phyloP scores from a whole-genome alignment of 2,797 vertebrate species.

The Phataginus tricuspis region DNA sequence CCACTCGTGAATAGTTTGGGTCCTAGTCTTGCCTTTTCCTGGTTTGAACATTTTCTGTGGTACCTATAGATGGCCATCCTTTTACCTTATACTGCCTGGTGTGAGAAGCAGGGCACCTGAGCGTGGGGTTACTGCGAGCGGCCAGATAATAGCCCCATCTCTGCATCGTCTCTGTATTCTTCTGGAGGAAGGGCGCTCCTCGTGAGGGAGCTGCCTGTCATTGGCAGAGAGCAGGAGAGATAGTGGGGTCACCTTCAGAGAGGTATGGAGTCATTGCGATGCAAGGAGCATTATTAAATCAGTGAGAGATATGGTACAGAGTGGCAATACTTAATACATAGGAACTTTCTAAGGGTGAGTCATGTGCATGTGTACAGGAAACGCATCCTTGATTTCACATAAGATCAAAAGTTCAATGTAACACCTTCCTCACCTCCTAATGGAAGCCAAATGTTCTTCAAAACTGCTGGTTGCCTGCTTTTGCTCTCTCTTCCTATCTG shows the following conservation, averaged over 20 bases:
- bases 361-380: slow-evolving; percentile 41
- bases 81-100: neutral
- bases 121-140: neutral
- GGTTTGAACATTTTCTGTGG: neutral
- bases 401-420: slow-evolving; percentile 24
- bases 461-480: neutral
- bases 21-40: neutral
- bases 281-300: neutral
- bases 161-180: neutral
- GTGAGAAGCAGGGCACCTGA: neutral
- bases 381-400: slow-evolving; percentile 28
- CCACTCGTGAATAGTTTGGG: neutral
- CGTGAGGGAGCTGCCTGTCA: neutral
- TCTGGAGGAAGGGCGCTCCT: neutral
- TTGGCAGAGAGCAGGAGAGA: neutral
- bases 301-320: neutral
- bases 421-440: slow-evolving; percentile 23
- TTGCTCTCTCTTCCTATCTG: neutral
- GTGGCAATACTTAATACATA: neutral
- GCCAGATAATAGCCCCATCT: neutral
- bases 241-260: slow-evolving; percentile 14
- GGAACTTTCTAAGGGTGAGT: slow-evolving; percentile 3
- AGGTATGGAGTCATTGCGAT: neutral
- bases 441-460: slow-evolving; percentile 16
- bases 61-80: neutral